Percentiles rank a stretch among this genome's conserved stretches.
Evolutionary conservation across 2,113 vertebrate species (phyloP).

Genomic region (Uria aalge): DNA sequence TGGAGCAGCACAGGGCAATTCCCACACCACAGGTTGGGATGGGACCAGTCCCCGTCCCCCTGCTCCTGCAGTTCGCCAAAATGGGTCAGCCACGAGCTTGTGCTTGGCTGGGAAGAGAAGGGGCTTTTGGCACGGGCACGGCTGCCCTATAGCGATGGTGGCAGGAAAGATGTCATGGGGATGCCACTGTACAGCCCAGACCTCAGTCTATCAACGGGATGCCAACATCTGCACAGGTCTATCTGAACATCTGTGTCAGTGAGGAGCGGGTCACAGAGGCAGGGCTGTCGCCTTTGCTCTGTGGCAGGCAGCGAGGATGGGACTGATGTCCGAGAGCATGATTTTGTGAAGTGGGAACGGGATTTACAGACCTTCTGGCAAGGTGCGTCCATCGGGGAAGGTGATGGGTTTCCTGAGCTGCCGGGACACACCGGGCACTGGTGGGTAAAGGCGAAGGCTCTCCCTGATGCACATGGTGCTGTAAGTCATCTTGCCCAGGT

Average conservation of each 20-base stretch:
- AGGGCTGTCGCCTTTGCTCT: background rate
- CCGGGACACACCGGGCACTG: conserved; percentile 76
- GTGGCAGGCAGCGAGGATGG: accelerated
- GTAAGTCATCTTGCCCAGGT: conserved; percentile 85
- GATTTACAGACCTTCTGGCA: conserved; percentile 80
- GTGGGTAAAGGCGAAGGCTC: conserved; percentile 84
- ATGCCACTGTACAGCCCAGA: background rate
- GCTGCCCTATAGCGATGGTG: background rate
- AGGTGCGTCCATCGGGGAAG: conserved; percentile 83
- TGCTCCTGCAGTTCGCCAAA: background rate
- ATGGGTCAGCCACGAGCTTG: background rate
- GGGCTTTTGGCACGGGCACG: background rate
- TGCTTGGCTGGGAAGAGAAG: background rate
- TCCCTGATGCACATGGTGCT: conserved; percentile 94
- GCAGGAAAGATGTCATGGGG: background rate
- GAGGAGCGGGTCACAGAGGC: background rate
- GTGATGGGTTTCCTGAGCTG: conserved; percentile 80
- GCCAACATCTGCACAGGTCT: background rate
- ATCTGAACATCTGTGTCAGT: background rate
- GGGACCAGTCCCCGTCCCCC: too few relatives aligned
- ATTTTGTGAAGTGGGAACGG: background rate
- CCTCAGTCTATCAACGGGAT: background rate
- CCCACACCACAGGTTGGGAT: accelerated
- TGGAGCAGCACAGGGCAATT: background rate
- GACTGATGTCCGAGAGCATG: background rate